A percentile compares a stretch with the other conserved stretches of the same genome.
These are phyloP conservation scores for Mamestra configurata DNA, from an alignment of 1,140 invertebrate species.

Conservation along the genomic window DNA sequence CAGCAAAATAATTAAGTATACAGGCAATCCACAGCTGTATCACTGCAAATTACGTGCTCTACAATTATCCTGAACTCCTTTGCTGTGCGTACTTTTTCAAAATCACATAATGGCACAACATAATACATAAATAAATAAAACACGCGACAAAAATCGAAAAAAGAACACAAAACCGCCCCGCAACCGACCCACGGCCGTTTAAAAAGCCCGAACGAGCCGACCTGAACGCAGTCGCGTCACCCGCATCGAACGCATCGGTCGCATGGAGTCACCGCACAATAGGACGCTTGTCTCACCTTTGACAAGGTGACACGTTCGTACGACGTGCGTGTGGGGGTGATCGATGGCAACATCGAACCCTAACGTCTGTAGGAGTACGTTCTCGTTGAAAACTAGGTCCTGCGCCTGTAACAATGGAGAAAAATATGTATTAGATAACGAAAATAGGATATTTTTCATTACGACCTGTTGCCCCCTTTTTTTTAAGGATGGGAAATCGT, in stretches of 20 bases:
- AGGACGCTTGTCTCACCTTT: slow-evolving; percentile 91
- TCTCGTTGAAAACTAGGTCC: slow-evolving; percentile 98
- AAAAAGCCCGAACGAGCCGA: slow-evolving; percentile 8
- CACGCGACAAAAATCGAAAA: background rate
- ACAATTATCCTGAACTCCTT: background rate
- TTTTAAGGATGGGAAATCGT: no score
- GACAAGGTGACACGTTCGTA: slow-evolving; percentile 97
- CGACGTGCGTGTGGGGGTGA: slow-evolving; percentile 98
- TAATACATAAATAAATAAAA: background rate
- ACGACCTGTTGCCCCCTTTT: no score
- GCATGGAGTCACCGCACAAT: slow-evolving; percentile 49
- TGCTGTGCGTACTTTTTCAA: background rate
- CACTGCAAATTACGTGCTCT: no score
- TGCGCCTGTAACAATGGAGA: slow-evolving; percentile 90
- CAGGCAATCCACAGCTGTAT: no score
- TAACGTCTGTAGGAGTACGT: slow-evolving; percentile 97
- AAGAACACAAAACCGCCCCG: background rate
- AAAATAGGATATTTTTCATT: no score
- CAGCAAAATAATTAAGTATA: background rate
- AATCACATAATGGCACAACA: background rate
- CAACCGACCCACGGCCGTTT: slow-evolving; percentile 13
- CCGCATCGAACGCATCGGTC: background rate
- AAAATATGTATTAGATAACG: background rate
- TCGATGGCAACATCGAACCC: slow-evolving; percentile 98
- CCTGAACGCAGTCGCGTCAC: background rate